Conservation (phyloP, 2,113 vertebrate genomes). For the Myrmecobius fasciatus region DNA sequence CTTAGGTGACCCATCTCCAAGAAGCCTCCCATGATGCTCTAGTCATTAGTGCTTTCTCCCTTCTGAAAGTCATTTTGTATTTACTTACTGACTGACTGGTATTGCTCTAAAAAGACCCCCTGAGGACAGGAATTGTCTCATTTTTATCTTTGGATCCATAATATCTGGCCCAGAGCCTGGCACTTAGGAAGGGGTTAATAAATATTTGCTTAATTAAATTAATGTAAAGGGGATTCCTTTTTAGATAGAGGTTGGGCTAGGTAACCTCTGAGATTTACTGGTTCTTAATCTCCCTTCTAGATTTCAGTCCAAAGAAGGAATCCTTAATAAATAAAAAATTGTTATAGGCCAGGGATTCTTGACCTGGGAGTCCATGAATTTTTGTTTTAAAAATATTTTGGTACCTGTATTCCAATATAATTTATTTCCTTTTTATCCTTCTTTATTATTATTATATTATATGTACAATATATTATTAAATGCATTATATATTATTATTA, state of each 20-base stretch:
- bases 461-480: too few relatives aligned
- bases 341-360: not conserved
- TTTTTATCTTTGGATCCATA: not conserved
- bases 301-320: not conserved
- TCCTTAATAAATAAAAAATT: not conserved
- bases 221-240: not conserved
- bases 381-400: not conserved
- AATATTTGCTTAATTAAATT: not conserved
- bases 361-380: not conserved
- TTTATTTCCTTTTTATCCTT: not conserved
- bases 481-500: too few relatives aligned
- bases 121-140: not conserved
- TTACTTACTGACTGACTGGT: not conserved
- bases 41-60: not conserved
- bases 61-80: not conserved
- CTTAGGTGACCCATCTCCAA: not conserved
- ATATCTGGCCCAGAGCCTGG: not conserved
- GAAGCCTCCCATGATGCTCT: not conserved
- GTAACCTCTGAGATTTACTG: not conserved
- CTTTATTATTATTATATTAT: too few relatives aligned
- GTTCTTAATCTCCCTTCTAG: not conserved
- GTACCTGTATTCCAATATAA: not conserved
- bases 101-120: not conserved
- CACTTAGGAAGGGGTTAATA: not conserved
- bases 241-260: not conserved